phyloP scores from a whole-genome alignment of 2,797 vertebrate genomes.

The Antennarius maculatus region DNA sequence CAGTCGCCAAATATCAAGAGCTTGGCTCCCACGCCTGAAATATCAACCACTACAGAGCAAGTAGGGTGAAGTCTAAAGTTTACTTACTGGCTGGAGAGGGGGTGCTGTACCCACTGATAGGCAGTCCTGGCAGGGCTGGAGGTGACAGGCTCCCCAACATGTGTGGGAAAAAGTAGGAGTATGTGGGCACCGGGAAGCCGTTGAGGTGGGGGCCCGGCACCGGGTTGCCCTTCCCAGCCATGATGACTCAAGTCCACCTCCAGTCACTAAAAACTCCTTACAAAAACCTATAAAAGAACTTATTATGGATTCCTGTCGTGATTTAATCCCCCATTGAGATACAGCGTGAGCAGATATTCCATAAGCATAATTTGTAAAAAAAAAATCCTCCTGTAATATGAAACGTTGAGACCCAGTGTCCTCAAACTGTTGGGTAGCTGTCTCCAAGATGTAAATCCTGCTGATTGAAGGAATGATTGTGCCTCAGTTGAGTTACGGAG shows the following conservation, averaged over 20 bases:
- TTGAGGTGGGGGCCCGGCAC: slow-evolving; percentile 90
- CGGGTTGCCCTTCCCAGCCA: slow-evolving; percentile 97
- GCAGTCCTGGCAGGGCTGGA: slow-evolving; percentile 87
- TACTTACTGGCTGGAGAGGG: slow-evolving; percentile 97
- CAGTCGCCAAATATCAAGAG: slow-evolving; percentile 11
- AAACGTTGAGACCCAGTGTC: slow-evolving; percentile 17
- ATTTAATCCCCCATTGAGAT: slow-evolving; percentile 73
- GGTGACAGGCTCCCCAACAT: slow-evolving; percentile 94
- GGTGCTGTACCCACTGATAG: slow-evolving; percentile 95
- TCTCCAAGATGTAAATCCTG: slow-evolving; percentile 45
- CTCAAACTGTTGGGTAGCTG: slow-evolving; percentile 34
- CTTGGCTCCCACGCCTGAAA: slow-evolving; percentile 1
- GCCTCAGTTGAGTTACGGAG: slow-evolving; percentile 45
- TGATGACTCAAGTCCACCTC: slow-evolving; percentile 74
- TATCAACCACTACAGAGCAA: not conserved
- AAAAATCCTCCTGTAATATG: slow-evolving; percentile 26
- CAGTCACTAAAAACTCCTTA: slow-evolving; percentile 32
- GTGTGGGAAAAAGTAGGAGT: slow-evolving; percentile 96
- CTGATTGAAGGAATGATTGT: slow-evolving; percentile 44
- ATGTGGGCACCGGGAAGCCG: slow-evolving; percentile 92
- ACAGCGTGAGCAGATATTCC: slow-evolving; percentile 57
- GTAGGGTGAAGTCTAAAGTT: not conserved
- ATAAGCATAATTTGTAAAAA: not conserved
- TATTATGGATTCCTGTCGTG: slow-evolving; percentile 40
- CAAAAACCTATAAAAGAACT: slow-evolving; percentile 23